Base-by-base conservation (phyloP, 2,113 vertebrate species). In the Ia io region DNA sequence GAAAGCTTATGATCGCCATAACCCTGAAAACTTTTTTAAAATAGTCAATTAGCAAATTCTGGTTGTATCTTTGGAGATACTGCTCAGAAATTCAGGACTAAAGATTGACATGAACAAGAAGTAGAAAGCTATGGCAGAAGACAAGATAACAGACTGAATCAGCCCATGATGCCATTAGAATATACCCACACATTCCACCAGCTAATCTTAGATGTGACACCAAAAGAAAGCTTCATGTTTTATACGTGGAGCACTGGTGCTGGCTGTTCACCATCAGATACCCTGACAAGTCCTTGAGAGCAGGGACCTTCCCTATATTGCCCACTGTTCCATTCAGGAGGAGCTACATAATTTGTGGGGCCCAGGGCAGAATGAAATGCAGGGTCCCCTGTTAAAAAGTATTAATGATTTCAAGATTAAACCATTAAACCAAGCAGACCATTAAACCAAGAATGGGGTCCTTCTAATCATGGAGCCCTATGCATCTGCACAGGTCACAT, bases 41-140 rank as follows among this genome's bases (percentile, higher is more conserved):
- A 30, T 30, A 88, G 5, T 11, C 9, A 83, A 9, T 76, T 35
- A 37, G 32, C 44, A 90, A 91, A 88, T 77, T 92, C 79, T 73
- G 16, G 28, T 71, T 91, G 3, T 76, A 51, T 94, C 28, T 78
- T 84, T 49, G 32, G 67, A 92, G 37, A 59, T 37, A 44, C 18
- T 93, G 3, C 56, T 87, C 17, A 63, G 25, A 93, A 91, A 84
- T 84, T 96, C n/a, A 71, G 8, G 90, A 71, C 35, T 9, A n/a
- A 91, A 87, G 63, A 44, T 63, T 86, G 13, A 76, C 37, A 47
- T 3, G 13, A 91, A 65, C 35, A 78, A 20, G 61, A 40, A 95
- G 65, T 93, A 59, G 83, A 71, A 67, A 93, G 23, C 23, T 32
- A 59, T 82, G 9, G 28, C 42, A 61, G 53, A 76, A 84, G 35